Evolutionary conservation across 1,140 invertebrate species (phyloP), one percentile per base, ranked within the genome.

Genomic region (Brachionus manjavacas): DNA sequence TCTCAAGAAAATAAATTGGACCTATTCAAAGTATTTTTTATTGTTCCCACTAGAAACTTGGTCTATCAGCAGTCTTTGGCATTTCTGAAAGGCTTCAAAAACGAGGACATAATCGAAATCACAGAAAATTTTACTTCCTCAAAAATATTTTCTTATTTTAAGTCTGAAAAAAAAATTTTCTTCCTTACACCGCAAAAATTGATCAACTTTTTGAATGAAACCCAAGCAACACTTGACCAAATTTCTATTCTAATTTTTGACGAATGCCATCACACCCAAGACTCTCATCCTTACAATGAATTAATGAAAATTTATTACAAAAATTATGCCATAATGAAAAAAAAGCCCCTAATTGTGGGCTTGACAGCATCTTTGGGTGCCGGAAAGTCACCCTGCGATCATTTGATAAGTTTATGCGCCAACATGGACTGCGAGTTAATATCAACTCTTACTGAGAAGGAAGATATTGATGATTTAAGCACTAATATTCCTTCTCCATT

Each of bases 121-220:
- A 25, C 23, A 25, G 72, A 76, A 49, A 76, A 76, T 25, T 25
- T 46, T 49, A 49, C 52, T 35, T 31, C 72, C 23, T 4, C 2
- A 46, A 76, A 76, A 76, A 76, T 76, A 14, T 25, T 25, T 12
- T n/a, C 7, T 11, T 14, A 46, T 76, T 76, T 76, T 76, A 20
- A 25, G 16, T 25, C 7, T 11, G 9, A 12, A 14, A 76, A 76
- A 76, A 76, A 76, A 76, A 76, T 76, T 20, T 16, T 80, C 31
- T 41, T 80, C 52, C 31, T 60, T 14, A 80, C 76, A 11, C 76
- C 76, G 8, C 76, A 80, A 80, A 80, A 80, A 23, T 64, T 80
- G 4, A 60, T 80, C 11, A 80, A 80, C 20, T 35, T 31, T 20
- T 39, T 80, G 16, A 80, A 80, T 11, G 11, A 41, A 60, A 39